phyloP scores from a whole-genome alignment of 2,888 invertebrate genomes.

The Stegana nigrithorax region DNA sequence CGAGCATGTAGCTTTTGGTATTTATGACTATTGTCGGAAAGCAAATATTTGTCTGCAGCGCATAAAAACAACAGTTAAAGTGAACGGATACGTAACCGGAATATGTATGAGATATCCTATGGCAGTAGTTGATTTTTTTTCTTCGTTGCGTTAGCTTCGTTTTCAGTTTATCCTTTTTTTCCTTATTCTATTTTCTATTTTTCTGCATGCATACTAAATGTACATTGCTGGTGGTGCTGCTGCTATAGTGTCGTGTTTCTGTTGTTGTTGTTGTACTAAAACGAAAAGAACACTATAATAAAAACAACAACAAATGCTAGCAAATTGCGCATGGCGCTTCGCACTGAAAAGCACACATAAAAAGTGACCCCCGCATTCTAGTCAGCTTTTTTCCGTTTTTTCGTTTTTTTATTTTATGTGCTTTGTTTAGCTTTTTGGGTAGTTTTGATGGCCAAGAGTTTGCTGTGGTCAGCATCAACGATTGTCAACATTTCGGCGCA shows the following conservation, averaged over 20 bases:
- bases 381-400: not conserved
- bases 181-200: conserved; percentile 23
- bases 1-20: conserved; percentile 68
- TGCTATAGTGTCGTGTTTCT: too few relatives aligned
- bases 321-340: not conserved
- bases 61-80: conserved; percentile 66
- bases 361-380: not conserved
- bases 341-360: not conserved
- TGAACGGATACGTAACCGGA: conserved; percentile 64
- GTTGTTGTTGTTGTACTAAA: conserved; percentile 33
- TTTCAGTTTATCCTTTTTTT: conserved; percentile 25
- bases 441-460: not conserved
- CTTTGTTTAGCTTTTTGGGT: not conserved
- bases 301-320: not conserved
- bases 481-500: not conserved
- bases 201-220: conserved; percentile 12
- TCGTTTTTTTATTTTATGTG: not conserved
- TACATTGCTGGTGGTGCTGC: conserved; percentile 16
- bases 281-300: not conserved
- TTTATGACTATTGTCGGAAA: conserved; percentile 69
- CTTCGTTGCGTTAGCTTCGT: too few relatives aligned
- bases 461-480: not conserved
- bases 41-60: conserved; percentile 69
- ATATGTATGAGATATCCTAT: conserved; percentile 54
- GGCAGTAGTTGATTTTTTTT: conserved; percentile 23